Evolutionary conservation across 2,888 invertebrate species (phyloP).

Genomic region (Thymelicus sylvestris): DNA sequence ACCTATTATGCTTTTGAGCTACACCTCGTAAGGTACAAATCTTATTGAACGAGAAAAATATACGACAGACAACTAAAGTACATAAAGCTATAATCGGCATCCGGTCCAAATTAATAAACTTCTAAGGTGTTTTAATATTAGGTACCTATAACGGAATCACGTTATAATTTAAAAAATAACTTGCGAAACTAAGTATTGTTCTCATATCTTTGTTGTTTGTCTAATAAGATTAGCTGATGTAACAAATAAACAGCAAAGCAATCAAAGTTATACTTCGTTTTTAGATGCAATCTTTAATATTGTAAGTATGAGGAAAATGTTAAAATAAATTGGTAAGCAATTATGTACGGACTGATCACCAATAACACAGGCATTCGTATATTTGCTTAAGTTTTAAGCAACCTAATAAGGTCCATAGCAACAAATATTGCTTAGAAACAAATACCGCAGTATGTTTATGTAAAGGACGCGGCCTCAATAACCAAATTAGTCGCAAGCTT

Average conservation of each 20-base stretch:
- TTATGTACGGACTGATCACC: no score
- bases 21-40: background rate
- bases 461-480: background rate
- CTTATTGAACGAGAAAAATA: background rate
- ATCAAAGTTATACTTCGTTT: background rate
- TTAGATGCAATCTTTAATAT: background rate
- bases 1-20: background rate
- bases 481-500: slow-evolving; percentile 8
- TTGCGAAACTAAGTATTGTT: no score
- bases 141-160: no score
- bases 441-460: background rate
- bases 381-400: background rate
- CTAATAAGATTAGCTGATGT: background rate
- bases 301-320: no score
- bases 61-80: no score
- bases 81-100: no score
- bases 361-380: background rate
- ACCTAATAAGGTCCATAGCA: background rate
- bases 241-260: background rate
- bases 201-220: no score
- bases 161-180: no score
- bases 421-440: background rate
- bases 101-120: no score
- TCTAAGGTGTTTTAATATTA: no score
- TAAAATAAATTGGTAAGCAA: no score